These are phyloP conservation scores for Caenorhabditis parvicauda DNA, from an alignment of 2,888 invertebrate species.

Conservation along the genomic window DNA sequence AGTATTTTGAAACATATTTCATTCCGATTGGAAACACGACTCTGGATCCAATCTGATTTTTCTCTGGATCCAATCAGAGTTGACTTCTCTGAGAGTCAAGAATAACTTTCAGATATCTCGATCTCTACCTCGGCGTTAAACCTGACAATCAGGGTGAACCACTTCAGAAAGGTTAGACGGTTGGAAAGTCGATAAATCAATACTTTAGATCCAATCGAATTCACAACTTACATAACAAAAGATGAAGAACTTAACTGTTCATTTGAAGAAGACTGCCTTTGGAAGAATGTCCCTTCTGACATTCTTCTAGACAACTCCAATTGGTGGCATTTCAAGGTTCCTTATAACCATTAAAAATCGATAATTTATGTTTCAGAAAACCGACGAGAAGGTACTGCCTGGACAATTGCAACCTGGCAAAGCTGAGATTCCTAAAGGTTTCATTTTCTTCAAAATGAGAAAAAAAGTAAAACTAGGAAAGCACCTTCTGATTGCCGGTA, in stretches of 20 bases:
- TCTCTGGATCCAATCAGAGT: too few species aligned
- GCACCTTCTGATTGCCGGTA: slow-evolving; percentile 56
- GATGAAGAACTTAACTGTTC: slow-evolving; percentile 52
- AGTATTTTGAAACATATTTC: too few species aligned
- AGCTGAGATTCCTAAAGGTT: slow-evolving; percentile 20
- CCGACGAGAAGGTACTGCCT: slow-evolving; percentile 54
- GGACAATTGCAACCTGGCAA: slow-evolving; percentile 57
- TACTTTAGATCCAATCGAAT: slow-evolving; percentile 34
- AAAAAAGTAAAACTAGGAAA: slow-evolving; percentile 31
- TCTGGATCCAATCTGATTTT: too few species aligned
- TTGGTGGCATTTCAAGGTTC: slow-evolving; percentile 54
- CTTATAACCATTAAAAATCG: not conserved
- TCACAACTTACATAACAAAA: slow-evolving; percentile 46
- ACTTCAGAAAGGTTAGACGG: slow-evolving; percentile 1
- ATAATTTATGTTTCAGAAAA: slow-evolving; percentile 31
- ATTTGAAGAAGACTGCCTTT: slow-evolving; percentile 49
- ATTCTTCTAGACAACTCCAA: slow-evolving; percentile 57
- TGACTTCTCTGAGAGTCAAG: too few species aligned
- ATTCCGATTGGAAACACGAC: too few species aligned
- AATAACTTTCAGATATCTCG: too few species aligned
- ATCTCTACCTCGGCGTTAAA: slow-evolving; percentile 54
- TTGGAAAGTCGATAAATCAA: not conserved
- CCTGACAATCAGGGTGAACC: slow-evolving; percentile 54
- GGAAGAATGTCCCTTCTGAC: slow-evolving; percentile 55
- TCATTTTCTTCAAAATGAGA: not conserved